Evolutionary conservation across 2,888 invertebrate genomes (phyloP), one percentile per base, ranked within the genome.

Genomic region (Microplitis manilae): DNA sequence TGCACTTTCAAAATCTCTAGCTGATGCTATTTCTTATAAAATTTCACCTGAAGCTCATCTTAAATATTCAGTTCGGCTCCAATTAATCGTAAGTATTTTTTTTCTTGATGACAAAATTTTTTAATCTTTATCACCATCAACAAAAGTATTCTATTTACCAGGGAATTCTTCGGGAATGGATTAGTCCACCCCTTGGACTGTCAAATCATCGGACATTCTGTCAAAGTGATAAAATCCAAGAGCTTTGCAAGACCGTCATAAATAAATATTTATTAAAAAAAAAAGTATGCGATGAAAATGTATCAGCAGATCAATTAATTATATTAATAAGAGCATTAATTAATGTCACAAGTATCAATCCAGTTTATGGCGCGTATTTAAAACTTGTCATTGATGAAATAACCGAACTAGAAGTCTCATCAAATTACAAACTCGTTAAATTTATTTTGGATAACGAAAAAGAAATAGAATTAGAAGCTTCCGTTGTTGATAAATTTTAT

Each of bases 31-130:
- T 6, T 79, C 81, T 39, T 83, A 85, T 71, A 87, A 85, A 81
- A 84, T 88, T 59, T 87, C 88, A 0, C 83, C 83, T 15, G 86
- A 86, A 78, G 86, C 84, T 59, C 81, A 85, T 73, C 88, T 88
- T 74, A 85, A 87, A 73, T 88, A 88, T 67, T 83, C 85, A 0
- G 87, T 87, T 20, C 81, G 87, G 77, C 79, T 85, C 17, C 78
- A 85, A 76, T 40, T 87, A 6, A 87, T 89, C 59, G 88, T 88
- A 83, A 72, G 87, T 87, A 68, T 67, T 38, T 60, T 17, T 62
- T 68, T 69, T 60, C 15, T 13, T 6, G 13, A 60, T 30, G 30
- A 30, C 30, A 30, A 30, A 30, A 30, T 62, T 39, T 2, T 64
- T 17, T 73, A 38, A 61, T 17, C 50, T 61, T 38, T 60, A 40